Conservation (phyloP, 1,140 invertebrate species). For the Neelides sp. region DNA sequence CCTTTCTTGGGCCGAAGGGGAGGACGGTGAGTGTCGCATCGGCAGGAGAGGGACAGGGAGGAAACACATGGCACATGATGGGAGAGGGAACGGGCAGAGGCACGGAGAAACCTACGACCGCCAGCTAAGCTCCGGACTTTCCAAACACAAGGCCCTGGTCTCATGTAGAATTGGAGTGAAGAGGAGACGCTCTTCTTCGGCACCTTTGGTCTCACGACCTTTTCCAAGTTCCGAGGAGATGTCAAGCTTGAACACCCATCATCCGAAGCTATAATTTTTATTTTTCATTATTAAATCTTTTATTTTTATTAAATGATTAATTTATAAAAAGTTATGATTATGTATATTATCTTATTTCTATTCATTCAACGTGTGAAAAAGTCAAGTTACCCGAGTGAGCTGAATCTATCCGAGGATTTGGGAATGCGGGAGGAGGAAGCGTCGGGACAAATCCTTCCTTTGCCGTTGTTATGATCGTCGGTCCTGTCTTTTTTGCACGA, state of each 20-base stretch:
- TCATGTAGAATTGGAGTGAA: slow-evolving; percentile 58
- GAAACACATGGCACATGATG: no score
- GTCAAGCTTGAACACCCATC: slow-evolving; percentile 77
- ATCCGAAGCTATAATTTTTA: slow-evolving; percentile 58
- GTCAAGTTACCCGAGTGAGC: no score
- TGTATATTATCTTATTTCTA: no score
- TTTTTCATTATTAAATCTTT: background rate
- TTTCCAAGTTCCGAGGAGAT: slow-evolving; percentile 72
- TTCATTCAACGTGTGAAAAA: no score
- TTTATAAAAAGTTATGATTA: no score
- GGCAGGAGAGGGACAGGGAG: no score
- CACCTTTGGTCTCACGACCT: slow-evolving; percentile 68
- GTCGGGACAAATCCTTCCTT: slow-evolving; percentile 26
- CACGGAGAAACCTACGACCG: no score
- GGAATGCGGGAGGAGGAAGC: slow-evolving; percentile 11
- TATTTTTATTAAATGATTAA: background rate
- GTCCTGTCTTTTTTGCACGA: slow-evolving; percentile 71
- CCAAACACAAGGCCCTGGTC: slow-evolving; percentile 21
- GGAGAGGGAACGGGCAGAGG: no score
- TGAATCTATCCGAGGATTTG: background rate
- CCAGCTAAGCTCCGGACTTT: slow-evolving; percentile 11
- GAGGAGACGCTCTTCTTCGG: slow-evolving; percentile 56
- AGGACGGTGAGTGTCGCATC: no score
- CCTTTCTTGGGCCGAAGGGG: no score
- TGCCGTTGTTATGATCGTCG: slow-evolving; percentile 43